Evolutionary conservation across 2,797 vertebrate species (phyloP), one percentile per base, ranked within the genome.

Genomic region (Epinephelus awoara): DNA sequence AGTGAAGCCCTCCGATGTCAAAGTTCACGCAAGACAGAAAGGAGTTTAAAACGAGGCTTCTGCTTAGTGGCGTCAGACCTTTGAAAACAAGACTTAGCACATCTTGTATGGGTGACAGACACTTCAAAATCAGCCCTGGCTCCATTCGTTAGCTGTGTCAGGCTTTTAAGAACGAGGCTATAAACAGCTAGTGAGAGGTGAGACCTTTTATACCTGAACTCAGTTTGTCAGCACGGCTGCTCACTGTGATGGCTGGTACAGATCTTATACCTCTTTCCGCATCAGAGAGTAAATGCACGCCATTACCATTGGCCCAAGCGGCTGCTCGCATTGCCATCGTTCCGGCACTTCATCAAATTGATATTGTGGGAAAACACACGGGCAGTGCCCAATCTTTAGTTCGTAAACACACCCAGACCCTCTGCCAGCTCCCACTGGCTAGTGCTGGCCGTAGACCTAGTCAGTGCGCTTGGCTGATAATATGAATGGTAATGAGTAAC

Each of bases 321-420:
- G 44, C 81, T 70, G 85, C 77, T 87, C 80, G 59, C 75, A 64
- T 79, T 82, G 79, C 83, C 84, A 72, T 83, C 65, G 55, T 87
- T 88, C 78, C 81, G 27, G 81, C 82, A 91, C 84, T 92, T 89
- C 88, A 89, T 93, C 87, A 92, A 89, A 91, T 92, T 90, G 81
- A 90, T 91, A 91, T 90, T 93, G 88, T 89, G 89, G 85, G 87
- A 88, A 89, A 92, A 89, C 82, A 90, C 84, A 72, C 34, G 17
- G 79, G 54, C 85, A 79, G 77, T 80, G 69, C 77, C 88, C 80
- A 88, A 83, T 88, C 59, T 83, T 88, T 86, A 85, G 82, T 90
- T 87, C 74, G 63, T 86, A 91, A 92, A 91, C 85, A 87, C 77
- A 80, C 74, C 62, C 70, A 50, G 71, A 85, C 46, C 69, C 70